A percentile compares a stretch with the other conserved stretches of the same genome.
These are phyloP conservation scores for Acanthosoma haemorrhoidale DNA, from an alignment of 2,888 invertebrate species.

Conservation along the genomic window DNA sequence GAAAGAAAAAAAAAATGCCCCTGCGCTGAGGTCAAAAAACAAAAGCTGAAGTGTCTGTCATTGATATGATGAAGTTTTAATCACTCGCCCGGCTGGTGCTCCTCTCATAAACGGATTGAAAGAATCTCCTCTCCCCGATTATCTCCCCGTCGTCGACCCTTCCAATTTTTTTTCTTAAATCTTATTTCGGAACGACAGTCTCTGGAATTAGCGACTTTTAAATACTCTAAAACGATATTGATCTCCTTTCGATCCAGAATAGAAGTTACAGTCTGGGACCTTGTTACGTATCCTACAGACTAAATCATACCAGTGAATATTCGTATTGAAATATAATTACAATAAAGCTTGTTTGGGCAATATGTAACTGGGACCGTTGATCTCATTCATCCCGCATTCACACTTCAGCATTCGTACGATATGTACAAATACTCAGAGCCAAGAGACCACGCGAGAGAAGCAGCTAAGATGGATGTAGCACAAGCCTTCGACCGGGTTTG, in stretches of 20 bases:
- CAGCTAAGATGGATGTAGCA: no score
- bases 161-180: background rate
- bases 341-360: no score
- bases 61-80: constrained; percentile 39
- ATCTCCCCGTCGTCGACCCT: background rate
- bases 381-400: no score
- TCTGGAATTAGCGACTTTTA: constrained; percentile 4
- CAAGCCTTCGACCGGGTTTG: no score
- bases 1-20: constrained; percentile 10
- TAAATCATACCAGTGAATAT: background rate
- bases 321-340: no score
- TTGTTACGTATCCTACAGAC: background rate
- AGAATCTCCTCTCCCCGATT: constrained; percentile 29
- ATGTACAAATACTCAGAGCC: no score
- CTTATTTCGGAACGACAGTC: background rate
- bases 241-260: background rate
- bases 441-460: no score
- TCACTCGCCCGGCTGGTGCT: constrained; percentile 27
- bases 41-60: constrained; percentile 38
- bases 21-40: constrained; percentile 32
- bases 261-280: background rate
- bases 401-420: no score
- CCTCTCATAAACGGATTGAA: constrained; percentile 38
- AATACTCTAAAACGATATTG: background rate
- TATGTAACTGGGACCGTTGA: no score